Percentiles rank a stretch among this genome's conserved stretches.
These are phyloP conservation scores for Wiebesia pumilae DNA, from an alignment of 1,140 invertebrate species.

Conservation along the genomic window DNA sequence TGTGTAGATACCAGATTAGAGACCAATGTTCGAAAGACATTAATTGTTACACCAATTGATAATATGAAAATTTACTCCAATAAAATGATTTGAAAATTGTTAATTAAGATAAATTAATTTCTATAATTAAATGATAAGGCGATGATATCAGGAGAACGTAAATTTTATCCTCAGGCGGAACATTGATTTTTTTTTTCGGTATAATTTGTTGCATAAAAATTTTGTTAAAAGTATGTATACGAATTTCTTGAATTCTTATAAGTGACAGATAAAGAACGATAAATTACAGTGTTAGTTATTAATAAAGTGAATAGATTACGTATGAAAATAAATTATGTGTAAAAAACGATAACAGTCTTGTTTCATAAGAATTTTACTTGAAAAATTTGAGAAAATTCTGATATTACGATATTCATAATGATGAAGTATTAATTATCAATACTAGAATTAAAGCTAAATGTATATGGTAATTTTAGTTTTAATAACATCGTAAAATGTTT, in stretches of 20 bases:
- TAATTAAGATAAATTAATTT: constrained; percentile 23
- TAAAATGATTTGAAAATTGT: neutral
- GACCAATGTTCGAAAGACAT: neutral
- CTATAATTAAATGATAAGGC: neutral
- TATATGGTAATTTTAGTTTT: neutral
- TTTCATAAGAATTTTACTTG: neutral
- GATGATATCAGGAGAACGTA: neutral
- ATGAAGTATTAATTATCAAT: neutral
- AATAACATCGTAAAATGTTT: neutral
- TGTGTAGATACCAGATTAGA: neutral
- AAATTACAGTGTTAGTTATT: neutral
- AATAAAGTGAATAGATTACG: neutral
- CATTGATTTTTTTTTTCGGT: neutral
- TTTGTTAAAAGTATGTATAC: neutral
- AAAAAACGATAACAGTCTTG: neutral
- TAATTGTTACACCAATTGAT: neutral
- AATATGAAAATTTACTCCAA: constrained; percentile 14
- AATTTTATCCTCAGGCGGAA: neutral
- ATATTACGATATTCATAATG: neutral
- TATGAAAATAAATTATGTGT: neutral
- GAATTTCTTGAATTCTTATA: neutral
- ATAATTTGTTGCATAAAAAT: neutral
- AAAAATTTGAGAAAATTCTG: neutral
- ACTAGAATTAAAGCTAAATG: neutral
- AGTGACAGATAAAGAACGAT: neutral